A percentile compares a stretch with the other conserved stretches of the same genome.
Conservation (phyloP, 2,113 vertebrate genomes). For the Sprattus sprattus region DNA sequence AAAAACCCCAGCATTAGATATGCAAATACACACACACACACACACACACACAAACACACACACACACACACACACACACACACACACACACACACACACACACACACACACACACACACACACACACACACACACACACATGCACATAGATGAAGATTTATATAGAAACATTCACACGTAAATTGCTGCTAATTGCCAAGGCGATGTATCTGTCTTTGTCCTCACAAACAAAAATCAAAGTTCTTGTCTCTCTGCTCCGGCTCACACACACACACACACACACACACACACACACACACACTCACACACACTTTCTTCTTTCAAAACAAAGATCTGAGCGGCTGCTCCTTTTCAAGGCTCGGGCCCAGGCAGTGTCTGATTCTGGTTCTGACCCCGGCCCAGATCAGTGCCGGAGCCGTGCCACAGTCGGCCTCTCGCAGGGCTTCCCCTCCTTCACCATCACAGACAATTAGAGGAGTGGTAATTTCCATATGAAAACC, state of each 20-base stretch:
- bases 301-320: neutral
- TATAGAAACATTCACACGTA: constrained; percentile 40
- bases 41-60: neutral
- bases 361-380: neutral
- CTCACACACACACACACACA: neutral
- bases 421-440: neutral
- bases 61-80: constrained; percentile 28
- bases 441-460: neutral
- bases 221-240: constrained; percentile 69
- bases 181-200: constrained; percentile 65
- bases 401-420: neutral
- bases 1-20: neutral
- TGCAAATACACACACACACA: neutral
- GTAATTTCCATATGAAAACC: constrained; percentile 39
- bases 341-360: neutral
- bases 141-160: constrained; percentile 30
- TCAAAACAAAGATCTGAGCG: neutral
- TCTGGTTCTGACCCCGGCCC: neutral
- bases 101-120: neutral
- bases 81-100: constrained; percentile 17
- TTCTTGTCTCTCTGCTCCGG: constrained; percentile 48
- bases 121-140: constrained; percentile 17
- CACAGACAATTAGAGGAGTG: constrained; percentile 21
- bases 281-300: neutral
- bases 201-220: constrained; percentile 65